These are phyloP conservation scores for Meloidogyne chitwoodi DNA, from an alignment of 1,140 invertebrate species.

Conservation along the genomic window DNA sequence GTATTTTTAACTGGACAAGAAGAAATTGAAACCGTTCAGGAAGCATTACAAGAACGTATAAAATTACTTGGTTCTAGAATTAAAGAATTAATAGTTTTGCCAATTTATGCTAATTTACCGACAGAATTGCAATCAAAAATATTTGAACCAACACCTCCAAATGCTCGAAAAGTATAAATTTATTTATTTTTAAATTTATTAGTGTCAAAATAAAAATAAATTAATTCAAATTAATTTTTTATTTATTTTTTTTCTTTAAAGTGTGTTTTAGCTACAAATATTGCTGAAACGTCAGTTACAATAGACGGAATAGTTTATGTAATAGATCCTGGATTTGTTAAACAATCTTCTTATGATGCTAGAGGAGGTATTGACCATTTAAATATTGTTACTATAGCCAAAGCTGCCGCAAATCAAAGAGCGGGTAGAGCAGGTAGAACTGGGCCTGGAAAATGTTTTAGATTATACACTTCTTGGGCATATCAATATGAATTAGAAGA, in stretches of 20 bases:
- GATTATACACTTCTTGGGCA: slow-evolving; percentile 92
- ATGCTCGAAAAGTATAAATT: slow-evolving; percentile 73
- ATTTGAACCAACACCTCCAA: slow-evolving; percentile 88
- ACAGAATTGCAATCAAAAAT: slow-evolving; percentile 98
- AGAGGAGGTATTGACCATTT: slow-evolving; percentile 95
- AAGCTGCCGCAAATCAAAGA: slow-evolving; percentile 88
- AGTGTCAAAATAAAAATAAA: no score
- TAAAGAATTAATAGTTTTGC: slow-evolving; percentile 84
- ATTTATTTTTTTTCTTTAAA: slow-evolving; percentile 61
- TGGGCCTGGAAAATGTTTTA: slow-evolving; percentile 85
- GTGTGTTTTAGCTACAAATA: slow-evolving; percentile 91
- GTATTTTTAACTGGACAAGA: slow-evolving; percentile 84
- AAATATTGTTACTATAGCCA: slow-evolving; percentile 94
- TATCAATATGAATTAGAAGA: slow-evolving; percentile 96
- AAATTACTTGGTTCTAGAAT: slow-evolving; percentile 78
- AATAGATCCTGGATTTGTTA: slow-evolving; percentile 94
- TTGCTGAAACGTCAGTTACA: slow-evolving; percentile 89
- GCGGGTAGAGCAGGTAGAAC: slow-evolving; percentile 85
- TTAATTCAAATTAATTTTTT: no score
- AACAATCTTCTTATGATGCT: slow-evolving; percentile 98
- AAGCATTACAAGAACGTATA: slow-evolving; percentile 49
- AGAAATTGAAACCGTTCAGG: slow-evolving; percentile 55
- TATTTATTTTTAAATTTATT: background rate
- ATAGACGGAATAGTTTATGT: slow-evolving; percentile 99
- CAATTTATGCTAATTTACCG: slow-evolving; percentile 95